Conservation (phyloP, 2,888 invertebrate species). For the Hecatera dysodea region DNA sequence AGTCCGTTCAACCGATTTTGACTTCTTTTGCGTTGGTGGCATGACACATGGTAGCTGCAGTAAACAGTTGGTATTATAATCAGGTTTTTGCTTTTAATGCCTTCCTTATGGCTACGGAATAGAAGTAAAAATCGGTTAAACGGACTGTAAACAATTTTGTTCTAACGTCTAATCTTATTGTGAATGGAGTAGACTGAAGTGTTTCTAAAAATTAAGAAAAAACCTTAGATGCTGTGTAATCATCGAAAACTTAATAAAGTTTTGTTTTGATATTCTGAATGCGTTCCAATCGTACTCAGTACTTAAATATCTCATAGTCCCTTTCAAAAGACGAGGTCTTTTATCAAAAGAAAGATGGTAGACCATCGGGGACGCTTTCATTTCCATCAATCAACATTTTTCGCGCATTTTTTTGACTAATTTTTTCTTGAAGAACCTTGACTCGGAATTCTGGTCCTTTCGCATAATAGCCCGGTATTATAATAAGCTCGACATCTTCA, state of each 20-base stretch:
- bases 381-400: slow-evolving; percentile 64
- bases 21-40: too few species aligned
- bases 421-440: slow-evolving; percentile 71
- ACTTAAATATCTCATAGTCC: background rate
- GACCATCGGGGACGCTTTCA: slow-evolving; percentile 21
- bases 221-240: background rate
- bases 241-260: background rate
- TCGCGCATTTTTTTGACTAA: slow-evolving; percentile 71
- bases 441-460: slow-evolving; percentile 63
- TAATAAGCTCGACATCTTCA: slow-evolving; percentile 63
- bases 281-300: background rate
- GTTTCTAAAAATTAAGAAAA: background rate
- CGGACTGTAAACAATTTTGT: too few species aligned
- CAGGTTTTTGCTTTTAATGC: too few species aligned
- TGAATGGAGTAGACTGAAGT: too few species aligned
- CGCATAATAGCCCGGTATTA: slow-evolving; percentile 69
- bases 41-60: too few species aligned
- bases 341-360: slow-evolving; percentile 8
- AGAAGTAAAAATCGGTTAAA: too few species aligned
- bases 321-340: slow-evolving; percentile 6
- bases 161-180: too few species aligned
- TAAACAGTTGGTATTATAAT: too few species aligned
- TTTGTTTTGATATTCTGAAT: slow-evolving; percentile 8
- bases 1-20: too few species aligned
- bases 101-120: too few species aligned